Evolutionary conservation across 2,797 vertebrate species (phyloP), one percentile per base, ranked within the genome.

Genomic region (Argentina silus): DNA sequence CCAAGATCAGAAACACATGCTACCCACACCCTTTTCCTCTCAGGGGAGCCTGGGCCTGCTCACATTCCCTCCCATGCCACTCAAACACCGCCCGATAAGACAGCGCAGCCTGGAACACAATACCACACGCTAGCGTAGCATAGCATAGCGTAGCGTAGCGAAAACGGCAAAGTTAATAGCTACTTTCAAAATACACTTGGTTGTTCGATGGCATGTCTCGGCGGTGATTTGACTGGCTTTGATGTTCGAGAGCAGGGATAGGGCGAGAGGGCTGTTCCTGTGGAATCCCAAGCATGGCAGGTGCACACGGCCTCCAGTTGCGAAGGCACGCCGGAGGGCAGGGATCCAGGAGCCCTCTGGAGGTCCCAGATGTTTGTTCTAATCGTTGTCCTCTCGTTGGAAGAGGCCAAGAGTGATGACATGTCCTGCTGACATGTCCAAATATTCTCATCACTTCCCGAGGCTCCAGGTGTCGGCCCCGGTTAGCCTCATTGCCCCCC

Each of bases 381-480:
- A 61, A 9, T 57, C 51, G 10, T 44, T 69, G 42, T 78, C 77
- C 80, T 77, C 72, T 78, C 73, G 70, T 87, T 57, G 78, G 55
- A 81, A 75, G 85, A 79, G 74, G 78, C 73, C 67, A 77, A 86
- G 80, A 55, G 56, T 80, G 76, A 87, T 80, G 74, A 85, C 64
- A 72, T 75, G 73, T 81, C 59, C 14, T 79, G 82, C 57, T 57
- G 84, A 75, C 85, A 78, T 83, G 87, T 91, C 88, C 81, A 90
- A 88, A 90, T 89, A 89, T 81, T 80, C 76, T 77, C 79, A 78
- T 88, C 83, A 86, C 69, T 85, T 81, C 79, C 23, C 44, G 64
- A 72, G 81, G 86, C 81, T 85, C 70, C 73, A 72, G 61, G 74
- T 90, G 91, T 91, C 90, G 79, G 78, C 67, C 72, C 76, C 60